Base-by-base conservation (phyloP, 1,140 invertebrate genomes). In the Trinorchestia longiramus region DNA sequence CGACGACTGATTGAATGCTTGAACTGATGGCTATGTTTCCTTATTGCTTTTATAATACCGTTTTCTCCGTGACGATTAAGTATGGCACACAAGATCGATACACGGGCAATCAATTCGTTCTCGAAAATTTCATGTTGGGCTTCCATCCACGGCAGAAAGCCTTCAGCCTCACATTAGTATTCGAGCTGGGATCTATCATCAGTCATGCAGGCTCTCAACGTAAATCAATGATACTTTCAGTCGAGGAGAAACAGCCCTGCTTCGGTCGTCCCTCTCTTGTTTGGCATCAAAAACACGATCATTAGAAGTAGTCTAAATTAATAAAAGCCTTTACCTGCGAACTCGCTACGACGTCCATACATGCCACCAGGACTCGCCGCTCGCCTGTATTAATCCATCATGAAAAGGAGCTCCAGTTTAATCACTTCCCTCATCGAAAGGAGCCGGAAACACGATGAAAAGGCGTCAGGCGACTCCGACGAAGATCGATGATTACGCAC, bases 261-360 rank as follows among this genome's bases (percentile, higher is more conserved):
- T 42, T 44, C 41, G 4, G 88, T 28, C 43, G 4, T 4, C 41
- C 88, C 43, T 28, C 88, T 44, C 11, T 17, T 91, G 88, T 94
- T 36, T 47, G 92, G 3, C 44, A 94, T 40, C 43, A 94, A 94
- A 94, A 94, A 94, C 92, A 94, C 44, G 43, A 94, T 94, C 92
- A 94, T 94, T 94, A 94, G 92, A 94, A 94, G 92, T 40, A 43
- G 36, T 94, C 92, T 42, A 94, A 94, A 94, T 94, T 94, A 94
- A 94, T 94, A 94, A 94, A 40, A 36, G 43, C 40, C 43, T 11
- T 47, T 6, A n/a, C 43, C 43, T 47, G 92, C 3, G 43, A 4
- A 40, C 92, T 44, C 44, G 19, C 43, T 42, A 43, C 19, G 90
- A 8, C 90, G 41, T 42, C 90, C 90, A 92, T 92, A 92, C 40